Evolutionary conservation across 2,113 vertebrate genomes (phyloP).

Genomic region (Saccopteryx bilineata): DNA sequence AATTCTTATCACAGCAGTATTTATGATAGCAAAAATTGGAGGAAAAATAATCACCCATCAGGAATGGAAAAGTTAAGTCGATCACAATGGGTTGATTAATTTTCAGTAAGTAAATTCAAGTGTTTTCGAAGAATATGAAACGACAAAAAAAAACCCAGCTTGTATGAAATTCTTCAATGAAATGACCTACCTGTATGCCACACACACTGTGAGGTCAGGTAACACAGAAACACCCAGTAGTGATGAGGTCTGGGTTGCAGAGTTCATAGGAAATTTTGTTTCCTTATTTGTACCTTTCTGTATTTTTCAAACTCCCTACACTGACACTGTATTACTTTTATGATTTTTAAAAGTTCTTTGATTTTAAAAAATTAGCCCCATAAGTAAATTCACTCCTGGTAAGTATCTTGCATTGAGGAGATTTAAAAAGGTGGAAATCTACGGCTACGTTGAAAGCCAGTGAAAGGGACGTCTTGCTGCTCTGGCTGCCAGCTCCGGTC

Average conservation of each 20-base stretch:
- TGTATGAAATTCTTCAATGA: neutral
- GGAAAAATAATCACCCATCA: neutral
- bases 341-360: neutral
- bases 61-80: neutral
- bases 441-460: neutral
- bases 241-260: neutral
- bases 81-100: neutral
- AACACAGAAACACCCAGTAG: neutral
- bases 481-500: neutral
- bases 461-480: neutral
- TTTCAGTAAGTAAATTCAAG: slow-evolving; percentile 18
- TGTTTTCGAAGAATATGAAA: neutral
- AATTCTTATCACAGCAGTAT: neutral
- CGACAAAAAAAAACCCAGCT: neutral
- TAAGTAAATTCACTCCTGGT: neutral
- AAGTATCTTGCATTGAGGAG: neutral
- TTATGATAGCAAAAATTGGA: neutral
- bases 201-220: neutral
- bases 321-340: neutral
- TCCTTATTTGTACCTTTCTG: neutral
- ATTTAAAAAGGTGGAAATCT: neutral
- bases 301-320: slow-evolving; percentile 5
- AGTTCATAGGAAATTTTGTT: neutral
- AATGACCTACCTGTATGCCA: neutral
- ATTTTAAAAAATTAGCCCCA: slow-evolving; percentile 4